Evolutionary conservation across 1,140 invertebrate genomes (phyloP).

Genomic region (Philotrypesis tridentata): DNA sequence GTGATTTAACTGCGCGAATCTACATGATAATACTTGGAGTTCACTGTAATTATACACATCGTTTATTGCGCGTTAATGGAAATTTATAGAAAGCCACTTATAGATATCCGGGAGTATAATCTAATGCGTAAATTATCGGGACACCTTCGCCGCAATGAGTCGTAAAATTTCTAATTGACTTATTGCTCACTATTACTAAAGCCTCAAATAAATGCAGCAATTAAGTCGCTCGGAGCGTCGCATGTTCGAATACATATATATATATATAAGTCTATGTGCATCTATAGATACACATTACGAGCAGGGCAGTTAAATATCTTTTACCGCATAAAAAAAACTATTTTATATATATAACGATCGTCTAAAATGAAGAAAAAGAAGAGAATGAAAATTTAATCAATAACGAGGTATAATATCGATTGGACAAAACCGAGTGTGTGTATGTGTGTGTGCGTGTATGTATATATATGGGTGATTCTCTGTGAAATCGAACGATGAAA

Average conservation of each 20-base stretch:
- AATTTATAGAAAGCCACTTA: not conserved
- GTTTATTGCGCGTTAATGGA: not conserved
- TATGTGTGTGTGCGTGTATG: no score
- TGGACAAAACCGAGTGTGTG: no score
- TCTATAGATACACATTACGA: no score
- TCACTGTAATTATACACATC: not conserved
- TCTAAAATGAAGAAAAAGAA: no score
- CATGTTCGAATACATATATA: not conserved
- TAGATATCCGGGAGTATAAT: not conserved
- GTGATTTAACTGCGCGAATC: not conserved
- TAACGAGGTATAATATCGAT: no score
- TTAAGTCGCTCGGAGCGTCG: not conserved
- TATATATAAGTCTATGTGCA: no score
- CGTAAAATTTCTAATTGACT: not conserved
- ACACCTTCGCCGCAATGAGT: not conserved
- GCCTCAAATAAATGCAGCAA: not conserved
- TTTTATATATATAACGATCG: no score
- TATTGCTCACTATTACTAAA: not conserved
- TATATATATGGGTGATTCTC: no score
- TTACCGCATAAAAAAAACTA: no score
- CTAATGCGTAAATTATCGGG: not conserved
- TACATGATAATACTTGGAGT: not conserved
- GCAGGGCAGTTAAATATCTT: no score
- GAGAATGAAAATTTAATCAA: no score
- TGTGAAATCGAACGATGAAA: no score